phyloP scores from a whole-genome alignment of 1,140 invertebrate genomes.

The Contarinia nasturtii region DNA sequence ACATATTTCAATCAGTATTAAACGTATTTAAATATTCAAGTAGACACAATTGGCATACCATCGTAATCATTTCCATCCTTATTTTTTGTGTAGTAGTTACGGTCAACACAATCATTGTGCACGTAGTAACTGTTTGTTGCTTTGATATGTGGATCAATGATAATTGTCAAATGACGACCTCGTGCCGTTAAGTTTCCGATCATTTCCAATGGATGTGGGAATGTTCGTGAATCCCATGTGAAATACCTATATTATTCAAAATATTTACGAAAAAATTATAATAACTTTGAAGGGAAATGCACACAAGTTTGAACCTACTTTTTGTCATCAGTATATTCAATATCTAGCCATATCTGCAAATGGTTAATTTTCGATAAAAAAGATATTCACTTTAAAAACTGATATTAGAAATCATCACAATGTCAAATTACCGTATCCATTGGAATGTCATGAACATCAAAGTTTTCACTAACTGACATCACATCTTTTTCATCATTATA shows the following conservation, averaged over 20 bases:
- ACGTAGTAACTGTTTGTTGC: constrained; percentile 71
- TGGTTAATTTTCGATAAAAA: constrained; percentile 18
- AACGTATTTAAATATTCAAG: background rate
- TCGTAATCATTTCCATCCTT: constrained; percentile 68
- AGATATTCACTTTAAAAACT: constrained; percentile 34
- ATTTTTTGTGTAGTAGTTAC: constrained; percentile 77
- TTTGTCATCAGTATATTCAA: constrained; percentile 95
- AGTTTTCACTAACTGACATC: constrained; percentile 50
- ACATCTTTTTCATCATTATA: constrained; percentile 97
- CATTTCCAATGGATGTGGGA: constrained; percentile 77
- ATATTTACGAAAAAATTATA: background rate
- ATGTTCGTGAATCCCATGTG: constrained; percentile 86
- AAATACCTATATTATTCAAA: constrained; percentile 46
- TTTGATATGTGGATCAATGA: constrained; percentile 98
- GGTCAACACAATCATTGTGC: constrained; percentile 67
- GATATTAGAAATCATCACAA: no score
- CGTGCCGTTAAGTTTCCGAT: constrained; percentile 75
- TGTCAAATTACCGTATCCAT: constrained; percentile 62
- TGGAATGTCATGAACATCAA: constrained; percentile 85
- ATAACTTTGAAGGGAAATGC: background rate
- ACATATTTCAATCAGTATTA: background rate
- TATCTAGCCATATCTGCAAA: constrained; percentile 79
- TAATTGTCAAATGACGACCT: constrained; percentile 84
- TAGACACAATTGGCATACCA: background rate
- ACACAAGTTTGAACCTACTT: constrained; percentile 33